phyloP scores from a whole-genome alignment of 2,113 vertebrate genomes.

The Gulo gulo region DNA sequence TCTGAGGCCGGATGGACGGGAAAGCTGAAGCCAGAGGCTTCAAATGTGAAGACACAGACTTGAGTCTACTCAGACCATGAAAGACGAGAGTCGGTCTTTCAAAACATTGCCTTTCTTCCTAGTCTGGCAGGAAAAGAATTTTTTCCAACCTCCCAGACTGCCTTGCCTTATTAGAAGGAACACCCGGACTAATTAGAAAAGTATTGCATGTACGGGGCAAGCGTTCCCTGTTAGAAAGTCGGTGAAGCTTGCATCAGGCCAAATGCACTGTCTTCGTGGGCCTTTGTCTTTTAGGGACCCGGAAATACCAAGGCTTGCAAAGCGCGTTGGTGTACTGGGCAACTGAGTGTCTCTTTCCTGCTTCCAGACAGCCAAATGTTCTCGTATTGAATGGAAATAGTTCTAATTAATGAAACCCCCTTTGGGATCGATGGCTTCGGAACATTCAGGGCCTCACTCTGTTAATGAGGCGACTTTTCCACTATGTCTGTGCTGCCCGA shows the following conservation, averaged over 20 bases:
- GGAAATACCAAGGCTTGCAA: background rate
- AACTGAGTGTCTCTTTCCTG: background rate
- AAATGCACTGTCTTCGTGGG: accelerated
- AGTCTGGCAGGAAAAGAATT: background rate
- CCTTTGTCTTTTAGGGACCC: background rate
- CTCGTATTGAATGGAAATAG: background rate
- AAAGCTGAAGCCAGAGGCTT: background rate
- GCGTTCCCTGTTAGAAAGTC: no score
- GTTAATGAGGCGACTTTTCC: background rate
- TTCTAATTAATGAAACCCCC: background rate
- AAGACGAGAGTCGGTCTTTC: background rate
- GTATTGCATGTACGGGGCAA: accelerated
- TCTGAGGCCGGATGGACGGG: background rate
- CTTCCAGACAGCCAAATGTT: background rate
- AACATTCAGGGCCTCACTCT: background rate
- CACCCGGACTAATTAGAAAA: background rate
- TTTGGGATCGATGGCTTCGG: background rate
- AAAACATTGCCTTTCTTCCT: background rate
- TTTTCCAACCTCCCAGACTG: background rate
- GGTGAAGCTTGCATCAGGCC: background rate
- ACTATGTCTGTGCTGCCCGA: background rate
- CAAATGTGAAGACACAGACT: background rate
- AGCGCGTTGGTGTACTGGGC: background rate
- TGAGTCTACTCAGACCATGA: accelerated
- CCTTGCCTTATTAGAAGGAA: background rate